phyloP scores from a whole-genome alignment of 2,113 vertebrate species.

The Podilymbus podiceps region DNA sequence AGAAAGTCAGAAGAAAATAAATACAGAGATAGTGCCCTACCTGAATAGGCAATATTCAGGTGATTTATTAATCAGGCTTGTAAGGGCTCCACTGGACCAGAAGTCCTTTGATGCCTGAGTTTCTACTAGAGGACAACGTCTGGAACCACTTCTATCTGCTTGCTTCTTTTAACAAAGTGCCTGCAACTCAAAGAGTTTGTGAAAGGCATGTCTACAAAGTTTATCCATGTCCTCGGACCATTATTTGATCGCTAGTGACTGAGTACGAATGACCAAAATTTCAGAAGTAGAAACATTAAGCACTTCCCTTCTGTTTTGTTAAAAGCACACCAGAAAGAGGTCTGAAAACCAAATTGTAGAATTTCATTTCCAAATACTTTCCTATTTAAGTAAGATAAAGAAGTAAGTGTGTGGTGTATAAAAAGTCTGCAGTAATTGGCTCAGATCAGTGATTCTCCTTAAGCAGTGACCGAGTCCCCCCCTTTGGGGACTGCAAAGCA shows the following conservation, averaged over 20 bases:
- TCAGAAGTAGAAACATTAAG: background rate
- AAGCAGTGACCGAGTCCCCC: background rate
- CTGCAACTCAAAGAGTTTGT: background rate
- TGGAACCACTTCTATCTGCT: background rate
- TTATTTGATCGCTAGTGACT: background rate
- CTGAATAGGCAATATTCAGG: background rate
- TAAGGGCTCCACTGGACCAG: background rate
- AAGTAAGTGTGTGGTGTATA: too few relatives aligned
- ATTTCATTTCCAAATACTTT: background rate
- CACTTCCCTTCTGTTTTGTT: background rate
- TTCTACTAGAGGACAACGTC: background rate
- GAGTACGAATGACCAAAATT: background rate
- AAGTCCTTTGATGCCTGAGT: background rate
- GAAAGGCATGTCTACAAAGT: background rate
- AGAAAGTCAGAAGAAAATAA: slow-evolving; percentile 4
- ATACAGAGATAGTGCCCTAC: background rate
- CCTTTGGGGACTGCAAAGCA: background rate
- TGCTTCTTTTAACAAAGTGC: background rate
- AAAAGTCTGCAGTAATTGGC: background rate
- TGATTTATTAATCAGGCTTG: background rate
- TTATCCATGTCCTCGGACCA: background rate
- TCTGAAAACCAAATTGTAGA: background rate
- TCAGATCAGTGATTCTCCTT: background rate
- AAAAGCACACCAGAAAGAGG: background rate
- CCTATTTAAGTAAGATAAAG: background rate